A percentile compares a stretch with the other conserved stretches of the same genome.
Conservation (phyloP, 2,888 invertebrate species). For the Stegana nigrithorax region DNA sequence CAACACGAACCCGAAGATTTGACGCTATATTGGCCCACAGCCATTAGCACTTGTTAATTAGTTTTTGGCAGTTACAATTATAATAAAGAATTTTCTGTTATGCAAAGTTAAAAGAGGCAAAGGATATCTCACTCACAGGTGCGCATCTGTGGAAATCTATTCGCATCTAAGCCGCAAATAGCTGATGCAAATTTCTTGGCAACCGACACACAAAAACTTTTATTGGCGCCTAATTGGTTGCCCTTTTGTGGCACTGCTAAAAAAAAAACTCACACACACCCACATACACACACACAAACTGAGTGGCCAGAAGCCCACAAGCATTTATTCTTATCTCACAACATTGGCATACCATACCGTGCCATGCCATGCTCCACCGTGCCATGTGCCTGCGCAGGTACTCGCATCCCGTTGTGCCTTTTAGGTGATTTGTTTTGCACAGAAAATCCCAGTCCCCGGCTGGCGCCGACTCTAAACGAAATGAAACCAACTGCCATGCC, state of each 20-base stretch:
- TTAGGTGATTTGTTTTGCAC: conserved; percentile 48
- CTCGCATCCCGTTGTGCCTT: conserved; percentile 24
- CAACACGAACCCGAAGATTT: background rate
- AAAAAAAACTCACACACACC: too few relatives aligned
- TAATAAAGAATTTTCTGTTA: conserved; percentile 9
- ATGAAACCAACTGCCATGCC: background rate
- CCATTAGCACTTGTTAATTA: conserved; percentile 21
- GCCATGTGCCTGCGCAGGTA: background rate
- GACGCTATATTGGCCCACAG: background rate
- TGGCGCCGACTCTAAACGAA: conserved; percentile 4
- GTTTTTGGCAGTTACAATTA: conserved; percentile 10
- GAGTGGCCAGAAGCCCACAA: too few relatives aligned
- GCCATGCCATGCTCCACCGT: too few relatives aligned
- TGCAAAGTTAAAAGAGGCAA: too few relatives aligned
- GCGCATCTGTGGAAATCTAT: background rate
- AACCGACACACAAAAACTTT: conserved; percentile 28
- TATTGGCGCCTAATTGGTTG: conserved; percentile 41
- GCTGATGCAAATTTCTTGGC: conserved; percentile 26
- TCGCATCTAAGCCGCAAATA: conserved; percentile 17
- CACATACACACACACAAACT: background rate
- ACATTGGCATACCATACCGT: too few relatives aligned
- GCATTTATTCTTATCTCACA: too few relatives aligned
- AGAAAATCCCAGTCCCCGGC: conserved; percentile 42
- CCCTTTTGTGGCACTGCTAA: conserved; percentile 25
- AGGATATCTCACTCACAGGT: conserved; percentile 22